Evolutionary conservation across 64 coral and sea anemone genomes (phyloP), one percentile per base, ranked within the genome.

Genomic region (Montipora foliosa): DNA sequence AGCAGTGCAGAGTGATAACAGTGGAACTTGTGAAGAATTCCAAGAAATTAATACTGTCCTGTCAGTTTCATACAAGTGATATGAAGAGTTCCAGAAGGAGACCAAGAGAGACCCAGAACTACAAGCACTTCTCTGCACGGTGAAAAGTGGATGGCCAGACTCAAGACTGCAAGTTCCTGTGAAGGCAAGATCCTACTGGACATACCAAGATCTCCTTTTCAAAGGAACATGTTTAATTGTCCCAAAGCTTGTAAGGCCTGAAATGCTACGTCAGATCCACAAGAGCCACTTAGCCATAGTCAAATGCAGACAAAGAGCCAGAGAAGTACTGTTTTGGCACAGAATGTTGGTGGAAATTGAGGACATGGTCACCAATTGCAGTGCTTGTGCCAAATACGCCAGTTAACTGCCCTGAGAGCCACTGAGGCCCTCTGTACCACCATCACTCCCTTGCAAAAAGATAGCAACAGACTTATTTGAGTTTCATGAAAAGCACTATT

Each of bases 181-280:
- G 29, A 37, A 37, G 29, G 29, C 29, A 37, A 55, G 52, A 55
- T 2, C 52, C 52, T 55, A 37, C 29, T 37, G 29, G 29, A 1
- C 29, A 37, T 37, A 37, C 29, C 29, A 37, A 37, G 29, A 37
- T 37, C 29, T 37, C 29, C 1, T 37, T 37, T 37, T 37, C 29
- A 37, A 37, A 37, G 29, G 29, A 44, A 71, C 74, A 25, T 21
- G 91, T 77, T 61, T 87, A 4, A 93, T 93, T 44, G 77, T 93
- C 45, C 91, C 83, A 4, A 59, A 60, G 8, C 9, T 29, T 12
- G 15, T 93, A 15, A 73, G 87, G 47, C 19, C 57, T 78, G 91
- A 79, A 60, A 79, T 87, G 47, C 91, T 93, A 2, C 17, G 52
- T 75, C 86, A 93, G 44, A 24, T 87, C 9, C 83, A 87, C 29